Evolutionary conservation across 2,113 vertebrate genomes (phyloP).

Genomic region (Chlorodrepanis virens): DNA sequence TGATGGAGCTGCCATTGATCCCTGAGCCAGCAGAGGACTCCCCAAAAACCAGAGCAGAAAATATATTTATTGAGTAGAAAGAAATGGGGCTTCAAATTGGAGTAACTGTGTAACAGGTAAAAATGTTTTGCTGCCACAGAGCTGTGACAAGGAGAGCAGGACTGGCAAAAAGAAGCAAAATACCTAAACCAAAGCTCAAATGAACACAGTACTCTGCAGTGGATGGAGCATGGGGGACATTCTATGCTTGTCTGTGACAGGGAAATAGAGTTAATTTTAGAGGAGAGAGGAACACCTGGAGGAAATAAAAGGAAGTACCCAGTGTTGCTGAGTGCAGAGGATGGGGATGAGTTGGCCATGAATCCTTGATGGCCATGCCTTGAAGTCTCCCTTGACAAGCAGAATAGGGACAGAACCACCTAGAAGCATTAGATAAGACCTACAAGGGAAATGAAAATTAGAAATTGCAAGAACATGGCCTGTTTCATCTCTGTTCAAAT

Average conservation of each 20-base stretch:
- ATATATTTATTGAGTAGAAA: not conserved
- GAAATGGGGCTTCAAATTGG: not conserved
- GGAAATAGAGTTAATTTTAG: not conserved
- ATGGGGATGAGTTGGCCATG: rapidly evolving
- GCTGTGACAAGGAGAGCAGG: not conserved
- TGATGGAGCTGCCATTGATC: not conserved
- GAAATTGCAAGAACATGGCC: not conserved
- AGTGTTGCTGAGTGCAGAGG: not conserved
- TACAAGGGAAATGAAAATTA: not conserved
- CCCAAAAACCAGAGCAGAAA: not conserved
- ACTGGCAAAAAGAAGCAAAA: not conserved
- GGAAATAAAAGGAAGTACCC: not conserved
- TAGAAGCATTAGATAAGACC: not conserved
- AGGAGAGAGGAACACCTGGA: not conserved
- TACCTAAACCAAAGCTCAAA: not conserved
- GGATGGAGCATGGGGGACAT: not conserved
- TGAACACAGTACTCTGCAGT: not conserved
- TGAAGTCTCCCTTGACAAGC: not conserved
- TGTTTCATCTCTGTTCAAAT: not conserved
- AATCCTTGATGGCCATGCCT: not conserved
- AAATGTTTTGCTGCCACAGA: not conserved
- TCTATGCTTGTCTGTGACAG: not conserved
- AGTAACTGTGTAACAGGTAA: not conserved
- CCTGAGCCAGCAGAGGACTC: not conserved
- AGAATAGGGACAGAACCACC: not conserved